phyloP scores from a whole-genome alignment of 2,797 vertebrate genomes.

The Enteromius argenteus region DNA sequence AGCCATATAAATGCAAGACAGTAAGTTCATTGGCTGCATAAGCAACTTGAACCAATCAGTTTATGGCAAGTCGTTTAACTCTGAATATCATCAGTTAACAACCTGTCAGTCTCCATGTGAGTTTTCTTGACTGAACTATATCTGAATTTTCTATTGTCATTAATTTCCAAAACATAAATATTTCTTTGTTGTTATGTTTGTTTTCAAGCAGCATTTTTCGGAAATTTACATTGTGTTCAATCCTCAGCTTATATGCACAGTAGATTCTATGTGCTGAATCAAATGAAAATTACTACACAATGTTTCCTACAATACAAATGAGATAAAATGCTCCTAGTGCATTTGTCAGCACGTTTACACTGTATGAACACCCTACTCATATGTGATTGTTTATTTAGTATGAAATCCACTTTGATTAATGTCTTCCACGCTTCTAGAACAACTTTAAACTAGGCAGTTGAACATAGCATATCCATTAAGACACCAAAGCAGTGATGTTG shows the following conservation, averaged over 20 bases:
- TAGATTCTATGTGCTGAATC: neutral
- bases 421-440: neutral
- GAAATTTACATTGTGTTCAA: neutral
- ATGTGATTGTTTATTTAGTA: neutral
- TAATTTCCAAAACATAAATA: neutral
- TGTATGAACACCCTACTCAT: neutral
- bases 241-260: neutral
- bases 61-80: too few relatives aligned
- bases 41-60: too few relatives aligned
- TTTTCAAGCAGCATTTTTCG: neutral
- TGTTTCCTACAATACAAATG: neutral
- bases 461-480: neutral
- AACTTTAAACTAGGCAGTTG: neutral
- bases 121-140: too few relatives aligned
- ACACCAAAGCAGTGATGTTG: neutral
- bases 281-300: neutral
- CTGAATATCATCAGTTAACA: too few relatives aligned
- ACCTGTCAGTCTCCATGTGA: too few relatives aligned
- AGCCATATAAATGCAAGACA: too few relatives aligned
- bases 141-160: neutral
- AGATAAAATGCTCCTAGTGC: neutral
- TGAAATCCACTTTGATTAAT: neutral
- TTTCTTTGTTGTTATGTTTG: neutral
- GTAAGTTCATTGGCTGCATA: too few relatives aligned
- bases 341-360: neutral